Conservation (phyloP, 2,888 invertebrate genomes). For the Phyllotreta cruciferae region DNA sequence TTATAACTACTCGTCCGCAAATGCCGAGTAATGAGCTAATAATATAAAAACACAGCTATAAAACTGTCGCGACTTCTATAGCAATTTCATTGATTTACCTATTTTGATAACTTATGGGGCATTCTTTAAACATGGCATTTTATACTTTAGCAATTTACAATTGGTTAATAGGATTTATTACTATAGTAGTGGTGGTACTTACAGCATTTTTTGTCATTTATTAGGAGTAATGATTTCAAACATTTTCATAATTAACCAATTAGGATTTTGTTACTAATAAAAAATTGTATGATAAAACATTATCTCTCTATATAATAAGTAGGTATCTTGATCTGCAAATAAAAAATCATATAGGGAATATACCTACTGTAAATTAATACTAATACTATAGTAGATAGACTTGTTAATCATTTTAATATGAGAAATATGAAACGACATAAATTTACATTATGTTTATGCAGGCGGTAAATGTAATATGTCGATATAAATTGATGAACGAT, state of each 20-base stretch:
- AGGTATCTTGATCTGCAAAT: too few relatives aligned
- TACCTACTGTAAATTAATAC: too few relatives aligned
- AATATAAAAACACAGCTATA: slow-evolving; percentile 34
- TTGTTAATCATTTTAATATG: slow-evolving; percentile 45
- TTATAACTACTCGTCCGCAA: slow-evolving; percentile 32
- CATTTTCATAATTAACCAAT: too few relatives aligned
- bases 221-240: too few relatives aligned
- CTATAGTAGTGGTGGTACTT: slow-evolving; percentile 1
- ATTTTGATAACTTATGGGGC: slow-evolving; percentile 33
- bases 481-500: slow-evolving; percentile 50
- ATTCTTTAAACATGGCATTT: slow-evolving; percentile 33
- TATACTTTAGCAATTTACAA: slow-evolving; percentile 34
- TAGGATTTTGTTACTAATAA: too few relatives aligned
- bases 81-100: slow-evolving; percentile 38
- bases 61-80: slow-evolving; percentile 31
- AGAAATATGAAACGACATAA: slow-evolving; percentile 48
- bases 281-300: too few relatives aligned
- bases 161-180: slow-evolving; percentile 31
- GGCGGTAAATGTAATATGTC: slow-evolving; percentile 51
- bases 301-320: too few relatives aligned
- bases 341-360: too few relatives aligned
- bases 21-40: slow-evolving; percentile 34
- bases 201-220: too few relatives aligned
- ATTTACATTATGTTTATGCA: slow-evolving; percentile 51
- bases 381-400: background rate